phyloP scores from a whole-genome alignment of 2,797 vertebrate species.

The Buphagus erythrorhynchus region DNA sequence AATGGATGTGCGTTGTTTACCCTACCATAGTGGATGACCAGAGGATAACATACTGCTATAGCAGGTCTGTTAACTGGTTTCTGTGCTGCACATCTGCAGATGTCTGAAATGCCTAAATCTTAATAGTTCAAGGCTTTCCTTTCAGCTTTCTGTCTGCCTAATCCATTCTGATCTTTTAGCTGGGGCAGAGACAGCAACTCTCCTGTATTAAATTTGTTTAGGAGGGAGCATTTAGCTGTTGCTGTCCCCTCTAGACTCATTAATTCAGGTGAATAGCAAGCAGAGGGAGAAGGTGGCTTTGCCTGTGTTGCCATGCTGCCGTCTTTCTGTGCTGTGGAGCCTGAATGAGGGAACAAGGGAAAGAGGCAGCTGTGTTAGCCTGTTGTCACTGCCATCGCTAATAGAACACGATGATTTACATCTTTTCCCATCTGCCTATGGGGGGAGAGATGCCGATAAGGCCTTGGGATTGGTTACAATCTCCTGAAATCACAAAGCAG shows the following conservation, averaged over 20 bases:
- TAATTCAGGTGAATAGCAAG: neutral
- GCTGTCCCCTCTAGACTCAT: neutral
- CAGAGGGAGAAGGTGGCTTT: neutral
- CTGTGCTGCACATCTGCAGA: neutral
- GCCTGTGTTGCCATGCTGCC: neutral
- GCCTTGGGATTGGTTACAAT: conserved; percentile 76
- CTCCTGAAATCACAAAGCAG: conserved; percentile 75
- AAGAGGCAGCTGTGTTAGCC: conserved; percentile 57
- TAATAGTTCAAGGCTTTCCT: neutral
- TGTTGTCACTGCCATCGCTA: conserved; percentile 45
- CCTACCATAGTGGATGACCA: fast-evolving
- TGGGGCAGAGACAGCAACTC: neutral
- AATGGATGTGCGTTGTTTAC: neutral
- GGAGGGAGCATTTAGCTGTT: neutral
- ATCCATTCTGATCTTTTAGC: neutral
- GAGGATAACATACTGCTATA: neutral
- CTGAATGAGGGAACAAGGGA: neutral
- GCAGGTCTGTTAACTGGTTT: neutral
- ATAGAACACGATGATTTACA: conserved; percentile 65
- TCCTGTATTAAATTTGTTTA: neutral
- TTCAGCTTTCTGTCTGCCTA: neutral
- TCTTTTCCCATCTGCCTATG: conserved; percentile 65
- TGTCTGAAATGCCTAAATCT: neutral
- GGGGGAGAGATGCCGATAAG: conserved; percentile 40
- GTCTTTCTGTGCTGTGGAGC: neutral